phyloP scores from a whole-genome alignment of 2,113 vertebrate genomes.

The Loxodonta africana region DNA sequence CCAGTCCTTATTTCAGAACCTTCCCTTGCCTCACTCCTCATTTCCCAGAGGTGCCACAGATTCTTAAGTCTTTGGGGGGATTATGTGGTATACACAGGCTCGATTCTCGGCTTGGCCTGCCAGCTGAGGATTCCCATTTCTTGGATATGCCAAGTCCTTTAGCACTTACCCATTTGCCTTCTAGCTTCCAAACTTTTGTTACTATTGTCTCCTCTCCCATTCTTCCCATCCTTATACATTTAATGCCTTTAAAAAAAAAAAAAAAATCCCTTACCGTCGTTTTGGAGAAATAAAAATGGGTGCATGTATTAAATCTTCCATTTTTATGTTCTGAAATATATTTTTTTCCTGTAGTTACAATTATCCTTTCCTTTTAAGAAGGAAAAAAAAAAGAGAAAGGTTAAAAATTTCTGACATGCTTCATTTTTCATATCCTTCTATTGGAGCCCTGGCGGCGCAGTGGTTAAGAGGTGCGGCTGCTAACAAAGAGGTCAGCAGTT shows the following conservation, averaged over 20 bases:
- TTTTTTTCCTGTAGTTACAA: background rate
- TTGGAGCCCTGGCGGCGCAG: no score
- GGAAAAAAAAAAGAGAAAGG: background rate
- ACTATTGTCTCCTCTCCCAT: background rate
- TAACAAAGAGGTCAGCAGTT: no score
- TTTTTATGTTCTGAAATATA: no score
- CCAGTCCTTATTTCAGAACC: background rate
- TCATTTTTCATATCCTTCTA: no score
- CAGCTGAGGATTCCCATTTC: background rate
- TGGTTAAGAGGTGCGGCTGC: no score
- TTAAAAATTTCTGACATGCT: no score
- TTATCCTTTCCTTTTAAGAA: background rate
- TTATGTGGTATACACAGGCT: fast-evolving
- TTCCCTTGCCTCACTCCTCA: background rate
- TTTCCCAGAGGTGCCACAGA: background rate
- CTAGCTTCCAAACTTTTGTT: background rate
- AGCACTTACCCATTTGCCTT: background rate
- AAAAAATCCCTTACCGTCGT: background rate
- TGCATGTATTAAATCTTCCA: fast-evolving
- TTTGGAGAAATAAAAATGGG: background rate
- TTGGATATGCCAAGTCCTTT: background rate
- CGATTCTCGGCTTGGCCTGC: background rate
- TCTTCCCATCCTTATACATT: background rate
- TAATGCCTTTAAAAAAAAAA: background rate
- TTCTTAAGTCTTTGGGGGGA: fast-evolving